Percentiles rank a stretch among this genome's conserved stretches.
phyloP scores from a whole-genome alignment of 2,888 invertebrate species.

The Alitta virens region DNA sequence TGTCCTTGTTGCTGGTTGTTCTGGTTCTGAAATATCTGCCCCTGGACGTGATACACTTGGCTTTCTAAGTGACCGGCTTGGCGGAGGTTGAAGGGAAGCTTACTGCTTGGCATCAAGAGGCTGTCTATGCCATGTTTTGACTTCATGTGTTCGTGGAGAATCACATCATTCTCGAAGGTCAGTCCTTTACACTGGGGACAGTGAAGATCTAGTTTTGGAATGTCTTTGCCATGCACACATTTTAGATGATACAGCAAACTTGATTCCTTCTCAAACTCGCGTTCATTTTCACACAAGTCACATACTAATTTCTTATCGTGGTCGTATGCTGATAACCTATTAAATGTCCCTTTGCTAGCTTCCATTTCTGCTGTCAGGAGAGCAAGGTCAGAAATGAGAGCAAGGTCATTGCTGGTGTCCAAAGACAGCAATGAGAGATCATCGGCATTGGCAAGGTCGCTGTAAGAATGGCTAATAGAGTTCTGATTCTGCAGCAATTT shows the following conservation, averaged over 20 bases:
- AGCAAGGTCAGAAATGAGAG: background rate
- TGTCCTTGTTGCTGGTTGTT: constrained; percentile 4
- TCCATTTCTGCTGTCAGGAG: background rate
- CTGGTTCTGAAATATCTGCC: no score
- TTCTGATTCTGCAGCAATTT: background rate
- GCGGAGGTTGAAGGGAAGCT: no score
- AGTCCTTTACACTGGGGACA: background rate
- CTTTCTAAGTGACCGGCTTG: no score
- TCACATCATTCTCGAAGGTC: background rate
- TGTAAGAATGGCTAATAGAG: background rate
- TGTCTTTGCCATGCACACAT: constrained; percentile 12
- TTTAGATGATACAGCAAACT: constrained; percentile 8
- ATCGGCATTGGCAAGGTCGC: background rate
- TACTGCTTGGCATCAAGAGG: no score
- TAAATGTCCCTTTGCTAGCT: background rate
- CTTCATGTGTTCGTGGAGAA: background rate
- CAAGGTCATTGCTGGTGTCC: background rate
- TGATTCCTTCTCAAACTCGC: constrained; percentile 1
- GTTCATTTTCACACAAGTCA: constrained; percentile 5
- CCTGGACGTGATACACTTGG: no score
- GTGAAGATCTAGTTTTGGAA: background rate
- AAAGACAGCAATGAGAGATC: background rate
- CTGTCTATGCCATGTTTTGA: background rate
- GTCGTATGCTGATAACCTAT: background rate
- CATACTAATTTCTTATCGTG: constrained; percentile 2